Evolutionary conservation across 2,797 vertebrate species (phyloP), one percentile per base, ranked within the genome.

Genomic region (Gymnodraco acuticeps): DNA sequence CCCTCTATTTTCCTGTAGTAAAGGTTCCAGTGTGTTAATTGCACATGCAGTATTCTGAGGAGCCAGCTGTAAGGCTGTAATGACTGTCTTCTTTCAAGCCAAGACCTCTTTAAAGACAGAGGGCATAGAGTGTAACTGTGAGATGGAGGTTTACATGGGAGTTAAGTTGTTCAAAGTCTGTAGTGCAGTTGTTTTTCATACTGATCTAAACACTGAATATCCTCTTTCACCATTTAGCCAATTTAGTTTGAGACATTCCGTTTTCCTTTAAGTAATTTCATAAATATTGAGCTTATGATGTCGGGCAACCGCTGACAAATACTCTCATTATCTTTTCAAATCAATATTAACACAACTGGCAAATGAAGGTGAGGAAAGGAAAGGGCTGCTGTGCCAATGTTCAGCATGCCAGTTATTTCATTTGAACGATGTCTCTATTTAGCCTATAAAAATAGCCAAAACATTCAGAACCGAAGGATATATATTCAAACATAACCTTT

Each of bases 1-100:
- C 73, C 71, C 67, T 80, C 47, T 75, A 73, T 83, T 85, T 83
- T 78, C 74, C 79, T 78, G 62, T 73, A 56, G 71, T 87, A 76
- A 85, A 84, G 71, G 31, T 82, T 81, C 66, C 64, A 80, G 56
- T 60, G 66, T 54, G 64, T 77, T 81, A 81, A 86, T 73, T 82
- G 82, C 60, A 77, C 70, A 60, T 68, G 67, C 69, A 63, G 53
- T 58, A 38, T 70, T 62, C 52, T 72, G 61, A 76, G 56, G 60
- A 77, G 76, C 62, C 64, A 75, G 59, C 69, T 76, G 64, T 70
- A 58, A 27, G 62, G 50, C 64, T 69, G 38, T 66, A 70, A 68
- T 53, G 60, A 76, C 70, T 48, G 71, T 64, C 47, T 62, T 51
- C 58, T 79, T 79, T 77, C 23, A 75, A 82, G 69, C 46, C 19